These are phyloP conservation scores for Clusia tigrina DNA, from an alignment of 2,888 invertebrate species.

Conservation along the genomic window DNA sequence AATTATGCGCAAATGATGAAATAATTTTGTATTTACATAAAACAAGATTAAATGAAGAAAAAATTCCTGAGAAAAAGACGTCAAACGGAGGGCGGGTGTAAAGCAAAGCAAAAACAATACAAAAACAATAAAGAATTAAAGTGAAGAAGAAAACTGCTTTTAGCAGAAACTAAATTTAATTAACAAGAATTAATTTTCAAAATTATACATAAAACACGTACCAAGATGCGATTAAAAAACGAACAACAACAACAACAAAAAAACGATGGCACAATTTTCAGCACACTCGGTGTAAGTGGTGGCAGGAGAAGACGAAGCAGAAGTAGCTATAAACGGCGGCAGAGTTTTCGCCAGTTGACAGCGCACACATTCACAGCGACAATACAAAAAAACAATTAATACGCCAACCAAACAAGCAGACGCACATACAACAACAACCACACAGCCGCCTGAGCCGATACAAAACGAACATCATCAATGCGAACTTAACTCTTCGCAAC, in stretches of 20 bases:
- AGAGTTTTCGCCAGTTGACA: too few relatives aligned
- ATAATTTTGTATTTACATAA: too few relatives aligned
- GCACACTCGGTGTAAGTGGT: too few relatives aligned
- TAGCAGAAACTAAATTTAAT: too few relatives aligned
- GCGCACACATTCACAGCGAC: neutral
- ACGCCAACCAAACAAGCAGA: neutral
- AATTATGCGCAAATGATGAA: too few relatives aligned
- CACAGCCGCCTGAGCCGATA: neutral
- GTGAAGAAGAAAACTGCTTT: too few relatives aligned
- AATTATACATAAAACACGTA: conserved; percentile 6
- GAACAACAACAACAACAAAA: neutral
- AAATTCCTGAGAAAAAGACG: neutral
- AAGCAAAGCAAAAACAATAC: neutral
- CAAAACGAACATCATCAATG: too few relatives aligned
- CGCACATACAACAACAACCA: neutral
- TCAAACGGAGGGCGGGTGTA: too few relatives aligned
- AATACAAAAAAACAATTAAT: too few relatives aligned
- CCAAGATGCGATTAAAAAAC: too few relatives aligned
- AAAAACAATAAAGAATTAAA: neutral
- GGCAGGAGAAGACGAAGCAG: conserved; percentile 2
- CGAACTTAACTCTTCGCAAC: too few relatives aligned
- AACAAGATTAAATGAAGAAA: neutral
- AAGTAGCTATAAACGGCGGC: neutral
- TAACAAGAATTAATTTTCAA: neutral
- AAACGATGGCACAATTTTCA: too few relatives aligned